Conservation (phyloP, 2,797 vertebrate genomes). For the Cuniculus paca region DNA sequence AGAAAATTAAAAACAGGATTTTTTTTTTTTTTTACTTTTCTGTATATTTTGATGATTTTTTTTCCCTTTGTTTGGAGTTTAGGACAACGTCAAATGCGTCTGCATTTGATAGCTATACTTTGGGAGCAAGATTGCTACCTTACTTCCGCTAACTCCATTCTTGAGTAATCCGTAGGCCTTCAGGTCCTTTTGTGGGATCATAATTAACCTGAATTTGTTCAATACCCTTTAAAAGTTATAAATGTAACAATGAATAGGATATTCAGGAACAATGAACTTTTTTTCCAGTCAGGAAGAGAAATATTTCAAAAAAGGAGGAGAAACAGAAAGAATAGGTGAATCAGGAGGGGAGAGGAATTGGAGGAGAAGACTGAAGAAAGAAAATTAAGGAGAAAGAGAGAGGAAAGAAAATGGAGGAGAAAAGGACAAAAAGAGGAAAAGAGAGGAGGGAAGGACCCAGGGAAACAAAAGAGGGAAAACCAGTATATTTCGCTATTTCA, state of each 20-base stretch:
- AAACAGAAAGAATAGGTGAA: not conserved
- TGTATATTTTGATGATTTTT: not conserved
- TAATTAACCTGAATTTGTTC: not conserved
- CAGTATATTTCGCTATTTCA: not conserved
- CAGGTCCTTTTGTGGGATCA: not conserved
- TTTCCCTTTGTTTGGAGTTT: not conserved
- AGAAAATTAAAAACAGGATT: conserved; percentile 33
- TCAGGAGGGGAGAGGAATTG: not conserved
- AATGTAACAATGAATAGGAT: not conserved
- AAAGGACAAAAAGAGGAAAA: not conserved
- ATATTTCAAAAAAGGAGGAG: not conserved
- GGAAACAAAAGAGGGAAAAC: not conserved
- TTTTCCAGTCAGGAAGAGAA: not conserved
- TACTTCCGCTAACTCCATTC: not conserved
- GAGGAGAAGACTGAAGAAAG: not conserved
- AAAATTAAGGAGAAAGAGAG: not conserved
- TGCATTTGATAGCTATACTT: not conserved
- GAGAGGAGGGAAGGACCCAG: rapidly evolving
- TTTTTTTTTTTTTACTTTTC: not conserved
- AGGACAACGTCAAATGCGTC: not conserved
- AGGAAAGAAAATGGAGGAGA: not conserved
- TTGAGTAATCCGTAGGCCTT: not conserved
- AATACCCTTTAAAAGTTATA: not conserved
- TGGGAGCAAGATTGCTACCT: not conserved
- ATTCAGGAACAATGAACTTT: not conserved